phyloP scores from a whole-genome alignment of 2,113 vertebrate genomes.

The Phrynosoma blainvillii region DNA sequence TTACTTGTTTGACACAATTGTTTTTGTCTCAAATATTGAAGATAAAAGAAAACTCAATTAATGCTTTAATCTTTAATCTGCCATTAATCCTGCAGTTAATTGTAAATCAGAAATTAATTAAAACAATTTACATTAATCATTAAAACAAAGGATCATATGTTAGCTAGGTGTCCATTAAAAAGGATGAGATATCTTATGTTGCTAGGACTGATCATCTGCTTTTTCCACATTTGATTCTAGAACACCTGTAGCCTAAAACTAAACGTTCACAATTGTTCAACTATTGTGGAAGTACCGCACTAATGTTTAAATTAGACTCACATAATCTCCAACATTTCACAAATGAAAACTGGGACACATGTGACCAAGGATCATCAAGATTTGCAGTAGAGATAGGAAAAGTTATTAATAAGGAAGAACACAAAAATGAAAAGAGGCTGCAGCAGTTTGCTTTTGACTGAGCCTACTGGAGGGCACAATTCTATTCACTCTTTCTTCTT shows the following conservation, averaged over 20 bases:
- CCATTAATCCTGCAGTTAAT: not conserved
- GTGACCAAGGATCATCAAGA: no score
- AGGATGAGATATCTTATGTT: not conserved
- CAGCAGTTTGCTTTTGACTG: no score
- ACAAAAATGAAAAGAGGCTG: no score
- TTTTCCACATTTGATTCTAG: not conserved
- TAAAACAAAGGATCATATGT: not conserved
- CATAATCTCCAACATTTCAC: no score
- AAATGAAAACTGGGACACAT: no score
- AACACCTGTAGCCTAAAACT: not conserved
- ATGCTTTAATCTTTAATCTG: not conserved
- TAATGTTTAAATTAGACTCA: not conserved
- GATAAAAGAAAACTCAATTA: conserved; percentile 5
- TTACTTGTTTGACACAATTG: fast-evolving
- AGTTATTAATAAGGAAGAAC: no score
- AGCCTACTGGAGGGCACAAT: no score
- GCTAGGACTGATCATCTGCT: no score
- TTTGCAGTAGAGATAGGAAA: no score
- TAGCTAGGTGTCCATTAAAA: not conserved
- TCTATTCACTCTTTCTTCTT: no score
- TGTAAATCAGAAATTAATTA: conserved; percentile 10
- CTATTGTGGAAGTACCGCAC: not conserved
- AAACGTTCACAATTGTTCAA: not conserved
- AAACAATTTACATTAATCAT: not conserved
- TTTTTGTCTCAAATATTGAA: not conserved